A percentile compares a stretch with the other conserved stretches of the same genome.
Evolutionary conservation across 2,888 invertebrate species (phyloP).

Genomic region (Volucella zonaria): DNA sequence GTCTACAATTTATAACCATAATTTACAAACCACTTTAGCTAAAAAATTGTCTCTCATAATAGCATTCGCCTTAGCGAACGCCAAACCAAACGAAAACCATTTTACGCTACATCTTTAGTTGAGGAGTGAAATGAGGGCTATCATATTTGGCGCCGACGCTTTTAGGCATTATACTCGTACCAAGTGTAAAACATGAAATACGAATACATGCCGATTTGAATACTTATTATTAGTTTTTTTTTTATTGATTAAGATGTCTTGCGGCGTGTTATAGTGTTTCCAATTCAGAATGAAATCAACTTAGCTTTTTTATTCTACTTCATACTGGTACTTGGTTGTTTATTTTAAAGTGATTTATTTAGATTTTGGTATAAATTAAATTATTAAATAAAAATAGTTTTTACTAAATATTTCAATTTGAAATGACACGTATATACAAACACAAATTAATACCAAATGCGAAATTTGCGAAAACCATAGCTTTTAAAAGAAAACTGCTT

Average conservation of each 20-base stretch:
- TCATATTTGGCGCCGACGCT: conserved; percentile 66
- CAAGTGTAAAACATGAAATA: conserved; percentile 23
- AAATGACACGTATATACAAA: too few relatives aligned
- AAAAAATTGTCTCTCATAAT: conserved; percentile 68
- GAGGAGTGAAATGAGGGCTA: conserved; percentile 19
- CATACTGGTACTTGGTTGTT: too few relatives aligned
- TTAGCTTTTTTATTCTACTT: too few relatives aligned
- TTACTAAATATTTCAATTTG: too few relatives aligned
- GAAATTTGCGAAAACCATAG: too few relatives aligned
- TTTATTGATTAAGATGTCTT: conserved; percentile 22
- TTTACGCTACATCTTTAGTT: conserved; percentile 16
- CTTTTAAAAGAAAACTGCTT: too few relatives aligned
- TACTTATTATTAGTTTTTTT: conserved; percentile 37
- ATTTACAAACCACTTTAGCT: conserved; percentile 69
- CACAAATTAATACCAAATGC: too few relatives aligned
- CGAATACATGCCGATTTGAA: conserved; percentile 38
- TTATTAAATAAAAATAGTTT: too few relatives aligned
- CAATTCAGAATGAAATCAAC: too few relatives aligned
- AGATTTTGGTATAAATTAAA: too few relatives aligned
- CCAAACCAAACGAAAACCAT: conserved; percentile 67
- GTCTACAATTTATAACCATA: conserved; percentile 68
- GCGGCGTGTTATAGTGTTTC: too few relatives aligned
- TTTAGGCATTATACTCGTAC: conserved; percentile 53
- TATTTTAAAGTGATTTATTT: too few relatives aligned
- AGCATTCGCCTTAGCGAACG: conserved; percentile 62